Percentiles rank a stretch among this genome's conserved stretches.
These are phyloP conservation scores for Malurus cyaneus DNA, from an alignment of 2,113 vertebrate genomes.

Conservation along the genomic window DNA sequence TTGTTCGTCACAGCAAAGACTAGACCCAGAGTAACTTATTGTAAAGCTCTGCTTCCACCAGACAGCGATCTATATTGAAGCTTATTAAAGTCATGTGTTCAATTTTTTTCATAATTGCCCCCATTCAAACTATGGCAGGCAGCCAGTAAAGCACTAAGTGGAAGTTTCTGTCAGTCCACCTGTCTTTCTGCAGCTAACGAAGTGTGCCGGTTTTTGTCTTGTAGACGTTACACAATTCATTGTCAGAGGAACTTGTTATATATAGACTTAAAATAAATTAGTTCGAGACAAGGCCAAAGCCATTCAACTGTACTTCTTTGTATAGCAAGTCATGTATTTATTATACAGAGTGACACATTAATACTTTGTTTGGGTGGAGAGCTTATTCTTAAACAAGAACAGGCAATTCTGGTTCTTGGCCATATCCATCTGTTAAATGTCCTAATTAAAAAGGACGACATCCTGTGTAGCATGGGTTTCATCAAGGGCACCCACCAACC, in stretches of 20 bases:
- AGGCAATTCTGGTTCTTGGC: conserved; percentile 24
- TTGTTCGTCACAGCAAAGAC: conserved; percentile 34
- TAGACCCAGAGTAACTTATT: conserved; percentile 29
- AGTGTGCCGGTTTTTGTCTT: conserved; percentile 67
- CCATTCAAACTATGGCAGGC: conserved; percentile 63
- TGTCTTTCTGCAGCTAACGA: conserved; percentile 60
- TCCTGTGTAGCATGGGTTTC: neutral
- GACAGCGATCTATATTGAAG: conserved; percentile 50
- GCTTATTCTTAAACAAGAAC: conserved; percentile 40
- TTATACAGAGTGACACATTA: conserved; percentile 55
- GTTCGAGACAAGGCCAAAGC: conserved; percentile 40
- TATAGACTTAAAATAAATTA: conserved; percentile 69
- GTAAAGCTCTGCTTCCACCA: conserved; percentile 55
- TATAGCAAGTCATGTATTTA: conserved; percentile 45
- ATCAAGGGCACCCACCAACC: neutral
- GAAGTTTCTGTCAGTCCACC: conserved; percentile 68
- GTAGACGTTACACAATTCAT: conserved; percentile 62
- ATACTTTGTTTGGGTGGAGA: conserved; percentile 55
- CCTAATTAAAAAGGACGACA: neutral
- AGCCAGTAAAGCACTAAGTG: conserved; percentile 70
- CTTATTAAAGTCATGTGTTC: conserved; percentile 71
- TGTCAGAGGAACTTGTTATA: conserved; percentile 71
- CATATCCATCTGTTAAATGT: conserved; percentile 13
- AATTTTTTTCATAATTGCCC: conserved; percentile 72
- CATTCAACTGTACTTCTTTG: conserved; percentile 44